These are phyloP conservation scores for Chloropsis cyanopogon DNA, from an alignment of 2,113 vertebrate species.

Conservation along the genomic window DNA sequence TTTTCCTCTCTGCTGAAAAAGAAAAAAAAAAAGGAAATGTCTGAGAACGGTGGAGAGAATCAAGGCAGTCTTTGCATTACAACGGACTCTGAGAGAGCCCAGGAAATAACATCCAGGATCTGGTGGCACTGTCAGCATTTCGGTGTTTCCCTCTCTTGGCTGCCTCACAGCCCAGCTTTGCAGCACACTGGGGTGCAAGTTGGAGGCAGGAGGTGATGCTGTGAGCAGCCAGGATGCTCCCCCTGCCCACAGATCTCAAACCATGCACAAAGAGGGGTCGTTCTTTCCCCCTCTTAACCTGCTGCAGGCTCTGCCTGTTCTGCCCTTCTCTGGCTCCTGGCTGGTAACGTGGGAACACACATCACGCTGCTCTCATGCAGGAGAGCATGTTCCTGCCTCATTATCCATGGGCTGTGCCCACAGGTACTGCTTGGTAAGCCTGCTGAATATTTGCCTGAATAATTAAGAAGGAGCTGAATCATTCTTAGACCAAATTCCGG, in stretches of 20 bases:
- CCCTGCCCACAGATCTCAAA: background rate
- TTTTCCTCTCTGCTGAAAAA: background rate
- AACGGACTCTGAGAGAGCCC: background rate
- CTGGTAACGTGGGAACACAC: background rate
- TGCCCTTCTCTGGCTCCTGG: accelerated
- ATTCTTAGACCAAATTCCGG: conserved; percentile 48
- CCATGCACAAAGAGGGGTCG: background rate
- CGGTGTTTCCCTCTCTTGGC: background rate
- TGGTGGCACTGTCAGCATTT: background rate
- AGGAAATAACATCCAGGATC: background rate
- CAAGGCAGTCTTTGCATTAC: background rate
- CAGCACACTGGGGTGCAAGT: accelerated
- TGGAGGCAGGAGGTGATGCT: background rate
- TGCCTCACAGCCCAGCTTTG: background rate
- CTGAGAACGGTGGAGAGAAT: background rate
- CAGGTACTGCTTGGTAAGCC: conserved; percentile 18
- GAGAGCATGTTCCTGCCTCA: conserved; percentile 15
- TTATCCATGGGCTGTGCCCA: conserved; percentile 33
- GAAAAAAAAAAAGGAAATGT: background rate
- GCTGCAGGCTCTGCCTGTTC: background rate
- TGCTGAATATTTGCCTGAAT: conserved; percentile 50
- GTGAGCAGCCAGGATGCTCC: background rate
- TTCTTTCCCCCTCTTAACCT: background rate
- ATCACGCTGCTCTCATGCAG: background rate
- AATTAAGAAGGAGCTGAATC: conserved; percentile 62